Conservation (phyloP, 1,140 invertebrate species). For the Megathymus violae region DNA sequence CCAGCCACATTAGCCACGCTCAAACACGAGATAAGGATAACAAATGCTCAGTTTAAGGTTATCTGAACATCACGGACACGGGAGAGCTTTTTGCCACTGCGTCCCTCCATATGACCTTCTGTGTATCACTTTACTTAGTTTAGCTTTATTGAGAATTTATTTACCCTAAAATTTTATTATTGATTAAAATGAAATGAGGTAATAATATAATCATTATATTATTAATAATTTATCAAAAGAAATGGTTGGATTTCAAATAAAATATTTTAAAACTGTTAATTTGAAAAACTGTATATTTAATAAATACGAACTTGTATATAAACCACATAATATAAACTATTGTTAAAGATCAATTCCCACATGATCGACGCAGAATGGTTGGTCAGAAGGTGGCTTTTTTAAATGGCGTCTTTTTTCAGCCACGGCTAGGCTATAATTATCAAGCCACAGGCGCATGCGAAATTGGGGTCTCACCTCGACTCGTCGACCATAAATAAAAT, state of each 20-base stretch:
- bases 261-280: too few relatives aligned
- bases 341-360: conserved; percentile 19
- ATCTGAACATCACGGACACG: conserved; percentile 81
- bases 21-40: conserved; percentile 79
- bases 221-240: too few relatives aligned
- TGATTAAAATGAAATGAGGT: too few relatives aligned
- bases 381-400: conserved; percentile 41
- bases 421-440: conserved; percentile 78
- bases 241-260: too few relatives aligned
- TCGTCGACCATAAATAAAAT: conserved; percentile 79
- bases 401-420: conserved; percentile 71
- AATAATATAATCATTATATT: too few relatives aligned
- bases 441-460: conserved; percentile 74
- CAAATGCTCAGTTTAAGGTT: conserved; percentile 83
- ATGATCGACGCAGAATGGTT: conserved; percentile 10
- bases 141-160: conserved; percentile 1
- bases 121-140: conserved; percentile 38
- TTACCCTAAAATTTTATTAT: too few relatives aligned
- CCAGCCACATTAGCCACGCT: conserved; percentile 80
- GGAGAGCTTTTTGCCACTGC: conserved; percentile 82
- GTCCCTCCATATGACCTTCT: conserved; percentile 67
- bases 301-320: background rate
- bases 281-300: too few relatives aligned
- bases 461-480: conserved; percentile 81
- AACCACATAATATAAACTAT: conserved; percentile 18